Evolutionary conservation across 2,113 vertebrate species (phyloP).

Genomic region (Chaenocephalus aceratus): DNA sequence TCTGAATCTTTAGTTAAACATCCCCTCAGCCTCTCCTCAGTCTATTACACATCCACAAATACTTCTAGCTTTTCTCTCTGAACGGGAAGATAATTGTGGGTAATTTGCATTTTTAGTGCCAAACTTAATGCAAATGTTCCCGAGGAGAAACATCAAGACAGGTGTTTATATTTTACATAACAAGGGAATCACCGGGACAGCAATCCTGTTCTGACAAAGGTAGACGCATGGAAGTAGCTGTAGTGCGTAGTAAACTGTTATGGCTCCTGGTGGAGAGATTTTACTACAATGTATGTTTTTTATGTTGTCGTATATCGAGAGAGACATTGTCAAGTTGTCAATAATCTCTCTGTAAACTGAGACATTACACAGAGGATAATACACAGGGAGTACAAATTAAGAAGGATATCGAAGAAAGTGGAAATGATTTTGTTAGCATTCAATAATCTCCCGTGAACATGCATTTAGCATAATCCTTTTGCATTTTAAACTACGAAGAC

Average conservation of each 20-base stretch:
- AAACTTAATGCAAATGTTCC: slow-evolving; percentile 33
- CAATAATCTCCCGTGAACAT: neutral
- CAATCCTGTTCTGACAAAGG: slow-evolving; percentile 8
- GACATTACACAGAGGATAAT: neutral
- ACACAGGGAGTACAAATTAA: neutral
- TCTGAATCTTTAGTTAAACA: neutral
- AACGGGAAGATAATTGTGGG: slow-evolving; percentile 25
- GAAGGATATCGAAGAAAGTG: too few species aligned
- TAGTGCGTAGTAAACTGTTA: slow-evolving; percentile 25
- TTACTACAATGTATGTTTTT: neutral
- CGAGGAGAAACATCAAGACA: slow-evolving; percentile 34
- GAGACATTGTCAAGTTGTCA: neutral
- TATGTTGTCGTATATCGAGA: neutral
- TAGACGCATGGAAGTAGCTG: slow-evolving; percentile 8
- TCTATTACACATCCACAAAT: slow-evolving; percentile 1
- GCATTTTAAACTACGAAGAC: too few species aligned
- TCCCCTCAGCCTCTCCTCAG: slow-evolving; percentile 7
- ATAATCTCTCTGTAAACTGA: neutral
- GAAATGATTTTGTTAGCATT: too few species aligned
- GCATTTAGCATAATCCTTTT: neutral
- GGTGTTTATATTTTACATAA: slow-evolving; percentile 35
- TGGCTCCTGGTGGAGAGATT: slow-evolving; percentile 9
- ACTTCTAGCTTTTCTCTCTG: neutral
- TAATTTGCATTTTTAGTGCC: slow-evolving; percentile 56
- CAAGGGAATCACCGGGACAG: slow-evolving; percentile 6